These are phyloP conservation scores for Lepidurus arcticus DNA, from an alignment of 1,140 invertebrate species.

Conservation along the genomic window DNA sequence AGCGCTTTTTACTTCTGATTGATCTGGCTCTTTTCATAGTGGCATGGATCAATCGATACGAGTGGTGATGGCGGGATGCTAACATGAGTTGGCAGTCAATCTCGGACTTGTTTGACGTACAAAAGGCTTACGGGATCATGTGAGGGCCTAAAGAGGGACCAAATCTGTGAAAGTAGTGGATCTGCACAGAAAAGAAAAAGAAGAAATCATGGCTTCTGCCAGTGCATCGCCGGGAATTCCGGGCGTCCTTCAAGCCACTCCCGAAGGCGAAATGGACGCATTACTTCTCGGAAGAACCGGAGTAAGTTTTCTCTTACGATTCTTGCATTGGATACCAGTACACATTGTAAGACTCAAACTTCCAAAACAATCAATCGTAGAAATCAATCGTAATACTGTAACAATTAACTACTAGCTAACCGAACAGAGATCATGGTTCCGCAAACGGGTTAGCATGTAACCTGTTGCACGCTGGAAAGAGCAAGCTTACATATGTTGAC, in stretches of 20 bases:
- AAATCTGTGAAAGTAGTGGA: background rate
- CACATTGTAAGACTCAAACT: too few species aligned
- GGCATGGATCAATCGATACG: conserved; percentile 3
- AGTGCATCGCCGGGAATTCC: background rate
- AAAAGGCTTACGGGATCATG: conserved; percentile 9
- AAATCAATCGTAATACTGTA: too few species aligned
- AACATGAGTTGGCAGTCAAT: conserved; percentile 3
- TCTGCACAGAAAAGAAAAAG: background rate
- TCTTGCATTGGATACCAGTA: background rate
- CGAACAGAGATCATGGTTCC: background rate
- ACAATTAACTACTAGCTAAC: background rate
- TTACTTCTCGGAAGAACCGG: background rate
- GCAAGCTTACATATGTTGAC: conserved; percentile 2
- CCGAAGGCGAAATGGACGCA: conserved; percentile 8
- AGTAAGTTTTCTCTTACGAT: background rate
- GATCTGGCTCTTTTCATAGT: background rate
- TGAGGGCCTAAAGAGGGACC: background rate
- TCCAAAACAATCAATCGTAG: too few species aligned
- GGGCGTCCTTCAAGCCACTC: background rate
- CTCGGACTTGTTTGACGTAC: background rate
- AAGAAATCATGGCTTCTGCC: background rate
- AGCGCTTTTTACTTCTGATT: background rate
- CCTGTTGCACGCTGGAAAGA: conserved; percentile 1
- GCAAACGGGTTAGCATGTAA: background rate
- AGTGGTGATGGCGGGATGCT: conserved; percentile 5